Base-by-base conservation (phyloP, 2,888 invertebrate genomes). In the Caenorhabditis japonica region DNA sequence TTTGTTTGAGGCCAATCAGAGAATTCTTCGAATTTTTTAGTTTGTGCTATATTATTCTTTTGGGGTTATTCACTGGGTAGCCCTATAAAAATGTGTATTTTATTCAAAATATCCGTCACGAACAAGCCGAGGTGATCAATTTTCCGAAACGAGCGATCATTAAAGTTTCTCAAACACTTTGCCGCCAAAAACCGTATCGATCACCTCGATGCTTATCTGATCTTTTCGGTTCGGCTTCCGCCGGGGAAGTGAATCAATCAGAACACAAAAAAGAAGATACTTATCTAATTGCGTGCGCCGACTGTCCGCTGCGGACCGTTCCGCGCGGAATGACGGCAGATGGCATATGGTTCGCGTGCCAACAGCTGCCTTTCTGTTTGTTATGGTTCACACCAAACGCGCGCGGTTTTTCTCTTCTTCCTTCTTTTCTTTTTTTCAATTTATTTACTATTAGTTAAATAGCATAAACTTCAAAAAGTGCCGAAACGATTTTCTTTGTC, bases 391-490 rank as follows among this genome's bases (percentile, higher is more conserved):
- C 36, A 38, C 41, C 10, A 27, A 49, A 5, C 27, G n/a, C 34
- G 44, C 34, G n/a, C 25, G 30, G 17, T 8, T 39, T 15, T 19
- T 15, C 39, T 41, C n/a, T 27, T 4, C 17, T n/a, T 25, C 17
- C 3, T 10, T 21, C 33, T 19, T 19, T 30, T 58, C 38, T 53
- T 53, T 13, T 13, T 17, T 7, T 19, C 12, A 1, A 17, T 53
- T 19, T 15, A 13, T 19, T 19, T 23, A n/a, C n/a, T n/a, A n/a
- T n/a, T n/a, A n/a, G 23, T 12, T 13, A 30, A 19, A 51, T 43
- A 60, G n/a, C n/a, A n/a, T n/a, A 60, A 62, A 62, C 55, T 55
- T 64, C 64, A 64, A 64, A 62, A 17, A 27, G 19, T 34, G 53
- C 53, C 62, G 62, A 55, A 53, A 62, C 51, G 53, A 62, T 38